Percentiles rank a stretch among this genome's conserved stretches.
Evolutionary conservation across 2,888 invertebrate genomes (phyloP).

Genomic region (Bimastos eiseni): DNA sequence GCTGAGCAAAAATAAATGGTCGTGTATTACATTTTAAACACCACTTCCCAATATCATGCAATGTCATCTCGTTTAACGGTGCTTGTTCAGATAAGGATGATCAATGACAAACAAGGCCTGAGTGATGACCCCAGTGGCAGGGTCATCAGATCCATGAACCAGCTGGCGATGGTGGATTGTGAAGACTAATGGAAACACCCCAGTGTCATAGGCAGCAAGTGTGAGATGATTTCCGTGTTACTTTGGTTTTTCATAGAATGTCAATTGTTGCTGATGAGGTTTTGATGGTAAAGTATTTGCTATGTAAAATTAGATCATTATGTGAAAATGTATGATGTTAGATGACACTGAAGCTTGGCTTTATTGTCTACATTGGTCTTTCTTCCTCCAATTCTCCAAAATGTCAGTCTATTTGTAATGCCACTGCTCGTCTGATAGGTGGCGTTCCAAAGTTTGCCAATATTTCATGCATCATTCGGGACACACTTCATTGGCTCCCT

Average conservation of each 20-base stretch:
- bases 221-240: background rate
- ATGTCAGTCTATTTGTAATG: too few relatives aligned
- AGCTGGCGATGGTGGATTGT: conserved; percentile 57
- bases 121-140: conserved; percentile 55
- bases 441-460: too few relatives aligned
- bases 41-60: background rate
- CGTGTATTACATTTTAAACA: background rate
- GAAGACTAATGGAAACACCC: conserved; percentile 61
- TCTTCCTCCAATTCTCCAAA: too few relatives aligned
- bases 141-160: conserved; percentile 52
- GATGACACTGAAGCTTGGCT: too few relatives aligned
- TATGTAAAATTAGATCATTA: background rate
- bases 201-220: conserved; percentile 58
- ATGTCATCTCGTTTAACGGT: background rate
- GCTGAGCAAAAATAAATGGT: too few relatives aligned
- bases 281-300: too few relatives aligned
- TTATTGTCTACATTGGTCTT: too few relatives aligned
- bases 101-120: conserved; percentile 55
- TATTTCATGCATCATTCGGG: too few relatives aligned
- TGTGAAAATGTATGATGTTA: background rate
- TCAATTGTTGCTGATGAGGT: background rate
- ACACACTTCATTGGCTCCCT: too few relatives aligned
- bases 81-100: conserved; percentile 50
- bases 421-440: too few relatives aligned
- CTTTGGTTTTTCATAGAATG: background rate